phyloP scores from a whole-genome alignment of 2,797 vertebrate species.

The Oryzias sinensis region DNA sequence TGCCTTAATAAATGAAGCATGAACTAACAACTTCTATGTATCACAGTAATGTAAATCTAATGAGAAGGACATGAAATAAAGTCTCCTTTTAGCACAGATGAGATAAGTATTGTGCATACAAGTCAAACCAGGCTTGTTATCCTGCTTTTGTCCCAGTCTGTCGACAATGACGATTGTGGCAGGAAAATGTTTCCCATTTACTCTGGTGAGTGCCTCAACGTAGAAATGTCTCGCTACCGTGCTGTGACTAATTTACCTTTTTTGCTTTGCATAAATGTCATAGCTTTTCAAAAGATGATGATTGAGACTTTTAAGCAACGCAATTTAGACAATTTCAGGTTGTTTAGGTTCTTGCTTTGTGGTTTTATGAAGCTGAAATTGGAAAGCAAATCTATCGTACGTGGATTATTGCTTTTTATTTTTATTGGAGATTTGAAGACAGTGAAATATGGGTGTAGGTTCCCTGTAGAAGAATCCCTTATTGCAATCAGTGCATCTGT shows the following conservation, averaged over 20 bases:
- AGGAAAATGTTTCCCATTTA: slow-evolving; percentile 33
- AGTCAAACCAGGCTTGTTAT: background rate
- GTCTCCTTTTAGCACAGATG: background rate
- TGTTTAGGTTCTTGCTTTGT: slow-evolving; percentile 33
- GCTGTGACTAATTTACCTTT: slow-evolving; percentile 39
- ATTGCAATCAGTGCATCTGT: slow-evolving; percentile 2
- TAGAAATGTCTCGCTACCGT: slow-evolving; percentile 38
- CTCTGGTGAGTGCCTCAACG: slow-evolving; percentile 37
- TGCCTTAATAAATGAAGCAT: slow-evolving; percentile 2
- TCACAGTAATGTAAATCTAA: slow-evolving; percentile 1
- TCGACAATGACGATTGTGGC: slow-evolving; percentile 30
- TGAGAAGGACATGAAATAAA: background rate
- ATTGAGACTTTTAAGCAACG: slow-evolving; percentile 51
- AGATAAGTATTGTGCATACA: background rate
- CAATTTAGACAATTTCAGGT: slow-evolving; percentile 50
- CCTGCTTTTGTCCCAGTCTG: slow-evolving; percentile 6
- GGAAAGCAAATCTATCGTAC: slow-evolving; percentile 15
- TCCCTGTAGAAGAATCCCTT: background rate
- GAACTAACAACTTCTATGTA: background rate
- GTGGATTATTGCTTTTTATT: slow-evolving; percentile 20
- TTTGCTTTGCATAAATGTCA: slow-evolving; percentile 46
- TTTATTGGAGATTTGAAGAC: slow-evolving; percentile 2
- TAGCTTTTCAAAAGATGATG: slow-evolving; percentile 30
- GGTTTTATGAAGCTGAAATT: slow-evolving; percentile 2
- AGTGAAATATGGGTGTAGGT: background rate